Conservation (phyloP, 2,888 invertebrate genomes). For the Rhaphigaster nebulosa region DNA sequence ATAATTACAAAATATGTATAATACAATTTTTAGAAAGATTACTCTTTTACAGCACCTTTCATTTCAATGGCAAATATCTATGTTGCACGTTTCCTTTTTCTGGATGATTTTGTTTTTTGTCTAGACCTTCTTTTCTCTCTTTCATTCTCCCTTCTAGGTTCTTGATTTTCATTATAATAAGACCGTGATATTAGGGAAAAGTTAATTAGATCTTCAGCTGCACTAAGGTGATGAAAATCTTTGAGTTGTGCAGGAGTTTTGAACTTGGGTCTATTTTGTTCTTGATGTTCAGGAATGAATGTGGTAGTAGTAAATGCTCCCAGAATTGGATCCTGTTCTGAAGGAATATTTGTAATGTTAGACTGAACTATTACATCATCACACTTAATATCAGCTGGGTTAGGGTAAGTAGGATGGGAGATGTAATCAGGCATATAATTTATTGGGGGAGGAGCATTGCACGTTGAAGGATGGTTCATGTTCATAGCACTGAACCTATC, state of each 20-base stretch:
- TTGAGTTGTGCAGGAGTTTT: slow-evolving; percentile 61
- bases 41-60: slow-evolving; percentile 49
- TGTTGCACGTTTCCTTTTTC: slow-evolving; percentile 4
- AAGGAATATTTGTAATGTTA: not conserved
- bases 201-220: slow-evolving; percentile 51
- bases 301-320: slow-evolving; percentile 47
- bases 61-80: not conserved
- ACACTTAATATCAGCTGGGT: not conserved
- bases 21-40: slow-evolving; percentile 36
- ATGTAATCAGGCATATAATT: slow-evolving; percentile 12
- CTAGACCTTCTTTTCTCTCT: not conserved
- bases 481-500: slow-evolving; percentile 22
- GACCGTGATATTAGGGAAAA: slow-evolving; percentile 23
- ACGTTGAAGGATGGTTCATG: not conserved
- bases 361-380: slow-evolving; percentile 16
- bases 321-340: slow-evolving; percentile 8
- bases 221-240: slow-evolving; percentile 51
- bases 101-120: not conserved
- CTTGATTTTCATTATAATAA: slow-evolving; percentile 7
- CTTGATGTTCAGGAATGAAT: not conserved
- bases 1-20: slow-evolving; percentile 16
- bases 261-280: slow-evolving; percentile 32
- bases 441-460: not conserved
- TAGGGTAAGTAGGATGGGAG: not conserved
- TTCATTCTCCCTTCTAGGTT: not conserved